Evolutionary conservation across 2,888 invertebrate species (phyloP).

Genomic region (Stramonita haemastoma): DNA sequence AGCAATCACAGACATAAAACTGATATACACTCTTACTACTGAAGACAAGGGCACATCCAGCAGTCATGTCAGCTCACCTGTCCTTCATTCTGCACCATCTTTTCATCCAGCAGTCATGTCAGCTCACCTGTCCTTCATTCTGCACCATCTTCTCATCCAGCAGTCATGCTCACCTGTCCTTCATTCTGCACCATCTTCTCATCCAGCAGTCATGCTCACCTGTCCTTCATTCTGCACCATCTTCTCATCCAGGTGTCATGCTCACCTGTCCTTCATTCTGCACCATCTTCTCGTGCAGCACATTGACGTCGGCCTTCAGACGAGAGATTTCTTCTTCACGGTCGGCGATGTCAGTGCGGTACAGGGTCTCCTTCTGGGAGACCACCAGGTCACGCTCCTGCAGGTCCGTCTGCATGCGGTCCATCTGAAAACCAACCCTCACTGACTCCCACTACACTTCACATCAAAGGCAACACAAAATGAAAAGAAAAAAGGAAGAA

Average conservation of each 20-base stretch:
- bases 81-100: background rate
- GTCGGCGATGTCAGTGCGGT: conserved; percentile 68
- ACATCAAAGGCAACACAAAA: too few species aligned
- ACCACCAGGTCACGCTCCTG: conserved; percentile 69
- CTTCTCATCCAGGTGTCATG: background rate
- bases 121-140: background rate
- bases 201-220: conserved; percentile 59
- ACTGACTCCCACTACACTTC: too few species aligned
- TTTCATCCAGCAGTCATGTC: too few species aligned
- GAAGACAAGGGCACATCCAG: too few species aligned
- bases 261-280: conserved; percentile 68
- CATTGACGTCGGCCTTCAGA: conserved; percentile 70
- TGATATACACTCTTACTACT: too few species aligned
- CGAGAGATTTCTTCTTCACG: conserved; percentile 69
- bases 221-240: background rate
- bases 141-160: too few species aligned
- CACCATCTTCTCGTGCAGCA: conserved; percentile 71
- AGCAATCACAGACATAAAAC: too few species aligned
- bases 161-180: conserved; percentile 58
- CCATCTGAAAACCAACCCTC: conserved; percentile 57
- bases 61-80: too few species aligned
- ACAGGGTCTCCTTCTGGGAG: conserved; percentile 69
- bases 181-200: conserved; percentile 70
- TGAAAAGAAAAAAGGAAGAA: too few species aligned
- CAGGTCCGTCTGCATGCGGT: conserved; percentile 67